Evolutionary conservation across 2,113 vertebrate genomes (phyloP).

Genomic region (Argyrosomus japonicus): DNA sequence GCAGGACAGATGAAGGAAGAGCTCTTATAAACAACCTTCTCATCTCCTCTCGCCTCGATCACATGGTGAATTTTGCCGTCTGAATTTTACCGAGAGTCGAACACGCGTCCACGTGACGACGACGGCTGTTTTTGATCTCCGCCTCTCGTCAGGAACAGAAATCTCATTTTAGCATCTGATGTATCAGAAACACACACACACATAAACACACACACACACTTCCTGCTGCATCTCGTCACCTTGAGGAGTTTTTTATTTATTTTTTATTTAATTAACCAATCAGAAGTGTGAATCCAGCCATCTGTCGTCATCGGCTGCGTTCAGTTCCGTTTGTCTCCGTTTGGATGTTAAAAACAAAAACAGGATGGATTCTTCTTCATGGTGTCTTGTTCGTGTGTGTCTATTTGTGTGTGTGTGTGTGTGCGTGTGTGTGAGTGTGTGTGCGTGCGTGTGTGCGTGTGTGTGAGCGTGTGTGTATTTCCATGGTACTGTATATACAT

Average conservation of each 20-base stretch:
- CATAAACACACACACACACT: constrained; percentile 18
- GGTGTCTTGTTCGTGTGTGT: constrained; percentile 70
- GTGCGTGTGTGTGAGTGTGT: constrained; percentile 16
- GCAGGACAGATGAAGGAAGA: background rate
- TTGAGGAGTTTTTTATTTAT: background rate
- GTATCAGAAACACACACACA: constrained; percentile 8
- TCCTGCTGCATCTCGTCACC: constrained; percentile 29
- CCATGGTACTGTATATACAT: constrained; percentile 83
- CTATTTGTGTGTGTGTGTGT: constrained; percentile 32
- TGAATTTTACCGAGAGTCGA: constrained; percentile 25
- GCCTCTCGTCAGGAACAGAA: constrained; percentile 29
- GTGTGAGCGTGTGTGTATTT: constrained; percentile 63
- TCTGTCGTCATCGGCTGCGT: constrained; percentile 52
- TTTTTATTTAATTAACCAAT: constrained; percentile 42
- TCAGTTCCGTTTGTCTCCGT: constrained; percentile 34
- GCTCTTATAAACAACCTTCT: background rate
- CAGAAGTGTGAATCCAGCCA: constrained; percentile 42
- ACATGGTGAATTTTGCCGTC: constrained; percentile 17
- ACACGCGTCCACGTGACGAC: background rate
- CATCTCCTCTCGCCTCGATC: constrained; percentile 1
- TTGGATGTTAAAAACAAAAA: constrained; percentile 23
- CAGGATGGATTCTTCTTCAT: constrained; percentile 57
- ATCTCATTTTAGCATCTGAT: constrained; percentile 48
- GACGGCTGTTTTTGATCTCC: constrained; percentile 42
- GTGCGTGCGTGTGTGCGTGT: constrained; percentile 37